Evolutionary conservation across 2,113 vertebrate species (phyloP).

Genomic region (Ciconia stormi): DNA sequence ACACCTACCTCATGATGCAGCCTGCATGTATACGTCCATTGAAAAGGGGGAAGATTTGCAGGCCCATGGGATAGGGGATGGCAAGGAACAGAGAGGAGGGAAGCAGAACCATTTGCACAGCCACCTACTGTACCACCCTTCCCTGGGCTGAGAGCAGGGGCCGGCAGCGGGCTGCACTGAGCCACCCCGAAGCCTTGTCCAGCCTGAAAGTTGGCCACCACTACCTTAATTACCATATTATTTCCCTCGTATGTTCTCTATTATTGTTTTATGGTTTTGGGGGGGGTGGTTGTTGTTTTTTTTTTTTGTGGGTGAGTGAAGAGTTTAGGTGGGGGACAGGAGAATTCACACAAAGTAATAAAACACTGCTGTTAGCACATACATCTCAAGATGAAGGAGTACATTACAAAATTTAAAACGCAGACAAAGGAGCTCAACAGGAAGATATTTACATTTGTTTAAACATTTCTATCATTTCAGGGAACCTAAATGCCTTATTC

Average conservation of each 20-base stretch:
- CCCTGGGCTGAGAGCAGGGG: background rate
- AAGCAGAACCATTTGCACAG: background rate
- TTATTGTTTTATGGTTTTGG: background rate
- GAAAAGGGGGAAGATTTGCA: background rate
- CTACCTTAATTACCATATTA: background rate
- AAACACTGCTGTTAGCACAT: background rate
- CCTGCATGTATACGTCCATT: fast-evolving
- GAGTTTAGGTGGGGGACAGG: background rate
- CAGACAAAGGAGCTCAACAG: background rate
- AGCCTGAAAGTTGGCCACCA: background rate
- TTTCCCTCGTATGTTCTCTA: background rate
- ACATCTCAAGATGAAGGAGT: background rate
- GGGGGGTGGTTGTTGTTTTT: too few relatives aligned
- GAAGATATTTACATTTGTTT: background rate
- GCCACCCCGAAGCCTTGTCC: background rate
- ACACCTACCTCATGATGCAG: background rate
- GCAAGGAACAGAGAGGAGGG: background rate
- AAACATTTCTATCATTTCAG: background rate
- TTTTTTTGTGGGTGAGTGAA: background rate
- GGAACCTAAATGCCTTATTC: background rate
- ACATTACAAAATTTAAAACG: background rate
- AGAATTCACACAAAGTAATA: background rate
- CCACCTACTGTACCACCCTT: too few relatives aligned
- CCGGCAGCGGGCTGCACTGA: background rate
- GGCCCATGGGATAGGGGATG: background rate